A percentile compares a stretch with the other conserved stretches of the same genome.
phyloP scores from a whole-genome alignment of 37 sponge, comb jelly and placozoan genomes.

The Tethya wilhelma region DNA sequence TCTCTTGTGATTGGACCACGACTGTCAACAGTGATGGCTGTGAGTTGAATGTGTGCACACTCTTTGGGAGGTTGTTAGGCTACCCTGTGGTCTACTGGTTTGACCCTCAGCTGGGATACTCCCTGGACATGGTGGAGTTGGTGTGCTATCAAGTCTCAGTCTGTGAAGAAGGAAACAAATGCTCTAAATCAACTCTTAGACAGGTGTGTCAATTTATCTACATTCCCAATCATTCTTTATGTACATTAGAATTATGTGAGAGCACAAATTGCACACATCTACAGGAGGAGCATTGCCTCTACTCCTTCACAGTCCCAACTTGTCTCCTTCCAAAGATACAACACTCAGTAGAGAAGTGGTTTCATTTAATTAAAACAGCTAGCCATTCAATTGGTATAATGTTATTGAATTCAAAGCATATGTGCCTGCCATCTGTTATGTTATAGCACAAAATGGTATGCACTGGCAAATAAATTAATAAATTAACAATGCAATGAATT shows the following conservation, averaged over 20 bases:
- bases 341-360: not conserved
- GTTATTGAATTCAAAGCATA: not conserved
- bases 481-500: not conserved
- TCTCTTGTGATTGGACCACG: no score
- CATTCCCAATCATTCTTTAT: not conserved
- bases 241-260: not conserved
- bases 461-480: not conserved
- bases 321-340: not conserved
- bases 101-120: constrained; percentile 4
- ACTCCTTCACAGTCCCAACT: constrained; percentile 39
- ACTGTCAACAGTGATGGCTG: no score
- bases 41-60: constrained; percentile 44
- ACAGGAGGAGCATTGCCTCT: constrained; percentile 4
- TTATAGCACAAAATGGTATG: not conserved
- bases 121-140: constrained; percentile 17
- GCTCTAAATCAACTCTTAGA: not conserved
- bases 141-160: constrained; percentile 1
- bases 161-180: no score
- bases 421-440: not conserved
- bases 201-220: not conserved
- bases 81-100: constrained; percentile 77
- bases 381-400: no score
- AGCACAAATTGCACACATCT: not conserved
- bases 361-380: no score
- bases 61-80: constrained; percentile 61